Base-by-base conservation (phyloP, 2,113 vertebrate genomes). In the Glaucomys volans region DNA sequence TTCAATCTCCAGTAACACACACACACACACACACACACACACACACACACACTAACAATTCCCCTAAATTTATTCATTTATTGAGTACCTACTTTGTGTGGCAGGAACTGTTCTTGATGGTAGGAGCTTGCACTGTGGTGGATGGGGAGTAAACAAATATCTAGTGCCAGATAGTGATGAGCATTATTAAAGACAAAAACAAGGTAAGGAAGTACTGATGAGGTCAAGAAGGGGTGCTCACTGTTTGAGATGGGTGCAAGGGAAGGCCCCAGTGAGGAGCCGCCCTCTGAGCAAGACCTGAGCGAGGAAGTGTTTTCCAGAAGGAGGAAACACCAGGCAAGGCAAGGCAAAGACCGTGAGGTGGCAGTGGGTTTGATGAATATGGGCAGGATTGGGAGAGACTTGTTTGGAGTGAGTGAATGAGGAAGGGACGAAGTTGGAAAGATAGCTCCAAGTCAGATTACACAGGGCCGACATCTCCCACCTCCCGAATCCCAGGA, bases 391-490 rank as follows among this genome's bases (percentile, higher is more conserved):
- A 32, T 52, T 52, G n/a, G 10, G 5, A 0, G 17, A 12, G 22
- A 12, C 6, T 12, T 42, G 67, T 50, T 44, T 83, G 66, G 50
- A 83, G 26, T 47, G 42, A 72, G 17, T 62, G 20, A 72, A 59
- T 59, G 22, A 59, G 37, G 40, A 26, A 9, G 37, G 71, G 32
- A 24, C 9, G 66, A 88, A 52, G 7, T 7, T 74, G 35, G 28
- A 42, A n/a, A 81, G 13, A 10, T 59, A 59, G 16, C 40, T 35
- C 37, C 62, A 30, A 64, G 24, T 37, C 47, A 69, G 72, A 86
- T 57, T 22, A 28, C 20, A 79, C 3, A 24, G 13, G 3, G 42
- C 8, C 2, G 1, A 2, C 1, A 30, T 5, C 37, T 59, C n/a
- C 11, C 0, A 32, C 52, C 6, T 1, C 44, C 22, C 2, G 32